Evolutionary conservation across 1,140 invertebrate genomes (phyloP), one percentile per base, ranked within the genome.

Genomic region (Caenorhabditis tropicalis): DNA sequence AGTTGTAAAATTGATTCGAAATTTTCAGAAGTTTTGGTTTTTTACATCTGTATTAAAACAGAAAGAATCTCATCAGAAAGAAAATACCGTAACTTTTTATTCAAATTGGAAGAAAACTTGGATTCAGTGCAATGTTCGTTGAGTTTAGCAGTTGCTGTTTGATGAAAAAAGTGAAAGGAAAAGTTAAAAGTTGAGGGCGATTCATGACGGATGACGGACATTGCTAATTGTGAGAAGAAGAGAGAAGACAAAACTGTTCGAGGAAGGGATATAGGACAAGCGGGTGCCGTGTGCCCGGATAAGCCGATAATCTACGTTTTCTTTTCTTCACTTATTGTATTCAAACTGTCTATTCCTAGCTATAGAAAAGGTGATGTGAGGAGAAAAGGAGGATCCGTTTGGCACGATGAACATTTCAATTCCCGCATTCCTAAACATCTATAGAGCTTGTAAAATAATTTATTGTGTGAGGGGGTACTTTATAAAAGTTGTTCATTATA

Each of bases 261-360:
- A 74, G 7, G 36, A 33, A 10, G 53, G 65, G 65, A 74, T 74
- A 46, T 74, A 46, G 65, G 65, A 74, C 65, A 74, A 46, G 33
- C 65, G 58, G 58, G 58, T 65, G 24, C 56, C 56, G 56, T 58
- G 29, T 65, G 65, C 65, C 65, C 65, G 65, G 65, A 74, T 74
- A 74, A 74, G 65, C 65, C 65, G 65, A 74, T 74, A 74, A 74
- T 74, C 65, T 46, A 43, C 65, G 36, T 31, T 74, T 74, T 74
- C 65, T 46, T 74, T 74, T 43, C 65, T 74, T 74, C 65, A 46
- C 15, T 36, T n/a, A 7, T 36, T 16, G 9, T 19, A 24, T 74
- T 24, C 36, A 24, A 65, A 65, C 58, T 65, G 31, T 65, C 31
- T 65, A 33, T 65, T 36, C 36, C 58, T 65, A 31, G 33, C 58